Conservation (phyloP, 2,888 invertebrate genomes). For the Andrena bucephala region DNA sequence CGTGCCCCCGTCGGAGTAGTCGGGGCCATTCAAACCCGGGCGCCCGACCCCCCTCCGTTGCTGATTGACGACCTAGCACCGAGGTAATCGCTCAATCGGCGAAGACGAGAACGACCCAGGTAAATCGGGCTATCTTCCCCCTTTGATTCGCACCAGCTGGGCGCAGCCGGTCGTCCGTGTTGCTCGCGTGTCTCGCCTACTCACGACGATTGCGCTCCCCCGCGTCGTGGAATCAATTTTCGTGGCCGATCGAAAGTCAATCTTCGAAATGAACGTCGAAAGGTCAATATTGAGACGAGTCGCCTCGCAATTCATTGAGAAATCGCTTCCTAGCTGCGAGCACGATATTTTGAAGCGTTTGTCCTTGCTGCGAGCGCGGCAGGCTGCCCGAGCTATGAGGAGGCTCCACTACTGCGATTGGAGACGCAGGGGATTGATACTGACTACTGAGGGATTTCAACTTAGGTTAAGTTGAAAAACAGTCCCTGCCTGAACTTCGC, state of each 20-base stretch:
- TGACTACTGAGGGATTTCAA: too few species aligned
- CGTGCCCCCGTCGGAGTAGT: not conserved
- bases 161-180: conserved; percentile 2
- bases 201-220: not conserved
- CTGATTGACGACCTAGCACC: conserved; percentile 62
- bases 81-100: conserved; percentile 67
- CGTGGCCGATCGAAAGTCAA: conserved; percentile 52
- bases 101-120: conserved; percentile 40
- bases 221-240: conserved; percentile 42
- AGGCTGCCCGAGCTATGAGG: too few species aligned
- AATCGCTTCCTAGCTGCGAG: not conserved
- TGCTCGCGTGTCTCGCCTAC: conserved; percentile 47
- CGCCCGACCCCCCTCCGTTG: not conserved
- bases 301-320: conserved; percentile 43
- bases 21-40: conserved; percentile 43
- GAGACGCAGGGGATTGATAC: not conserved
- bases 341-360: conserved; percentile 26
- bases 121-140: conserved; percentile 54
- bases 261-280: conserved; percentile 57
- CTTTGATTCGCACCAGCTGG: conserved; percentile 50
- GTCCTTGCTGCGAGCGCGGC: not conserved
- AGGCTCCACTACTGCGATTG: too few species aligned
- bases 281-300: conserved; percentile 54
- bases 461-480: too few species aligned
- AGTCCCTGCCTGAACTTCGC: too few species aligned